These are phyloP conservation scores for Meloidogyne chitwoodi DNA, from an alignment of 1,140 invertebrate species.

Conservation along the genomic window DNA sequence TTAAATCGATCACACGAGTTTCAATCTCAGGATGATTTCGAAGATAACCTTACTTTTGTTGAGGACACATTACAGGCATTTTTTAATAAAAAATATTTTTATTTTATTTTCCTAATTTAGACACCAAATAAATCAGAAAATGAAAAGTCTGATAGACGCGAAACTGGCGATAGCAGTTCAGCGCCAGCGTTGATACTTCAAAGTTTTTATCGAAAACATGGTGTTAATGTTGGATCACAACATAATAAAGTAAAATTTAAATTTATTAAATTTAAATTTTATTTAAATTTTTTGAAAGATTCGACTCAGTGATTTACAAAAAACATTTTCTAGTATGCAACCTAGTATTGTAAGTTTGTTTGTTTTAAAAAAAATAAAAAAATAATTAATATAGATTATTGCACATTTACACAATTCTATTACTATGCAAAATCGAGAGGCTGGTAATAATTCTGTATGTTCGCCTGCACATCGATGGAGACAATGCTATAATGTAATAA, in stretches of 20 bases:
- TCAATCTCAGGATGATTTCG: conserved; percentile 45
- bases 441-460: conserved; percentile 61
- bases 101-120: background rate
- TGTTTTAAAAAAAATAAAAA: background rate
- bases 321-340: conserved; percentile 49
- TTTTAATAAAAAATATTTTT: too few relatives aligned
- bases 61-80: background rate
- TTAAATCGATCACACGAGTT: conserved; percentile 56
- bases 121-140: conserved; percentile 11
- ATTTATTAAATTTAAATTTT: background rate
- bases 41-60: background rate
- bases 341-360: conserved; percentile 34
- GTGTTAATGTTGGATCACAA: background rate
- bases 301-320: conserved; percentile 35
- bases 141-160: conserved; percentile 17
- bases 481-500: conserved; percentile 37
- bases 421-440: conserved; percentile 70
- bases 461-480: conserved; percentile 64
- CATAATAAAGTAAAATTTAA: background rate
- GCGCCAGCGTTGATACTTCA: conserved; percentile 32
- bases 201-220: conserved; percentile 35
- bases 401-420: conserved; percentile 70
- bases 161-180: conserved; percentile 30
- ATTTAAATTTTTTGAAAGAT: conserved; percentile 5
- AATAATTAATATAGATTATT: too few relatives aligned